These are phyloP conservation scores for Atlantisia rogersi DNA, from an alignment of 2,113 vertebrate genomes.

Conservation along the genomic window DNA sequence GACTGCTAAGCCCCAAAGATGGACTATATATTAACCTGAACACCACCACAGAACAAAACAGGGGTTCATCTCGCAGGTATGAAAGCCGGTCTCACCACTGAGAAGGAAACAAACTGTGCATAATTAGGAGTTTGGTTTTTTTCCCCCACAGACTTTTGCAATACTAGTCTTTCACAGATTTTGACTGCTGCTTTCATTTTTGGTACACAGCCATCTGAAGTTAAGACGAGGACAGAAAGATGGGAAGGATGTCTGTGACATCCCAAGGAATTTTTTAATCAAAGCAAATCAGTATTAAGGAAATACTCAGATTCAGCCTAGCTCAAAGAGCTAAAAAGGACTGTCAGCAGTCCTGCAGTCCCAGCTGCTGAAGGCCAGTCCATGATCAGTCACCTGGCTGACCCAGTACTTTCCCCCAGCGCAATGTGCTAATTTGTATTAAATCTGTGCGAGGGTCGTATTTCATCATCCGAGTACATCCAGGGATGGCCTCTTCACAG, in stretches of 20 bases:
- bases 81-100: background rate
- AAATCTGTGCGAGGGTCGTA: background rate
- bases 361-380: background rate
- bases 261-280: background rate
- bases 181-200: background rate
- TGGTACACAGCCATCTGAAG: background rate
- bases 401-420: background rate
- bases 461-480: background rate
- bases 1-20: background rate
- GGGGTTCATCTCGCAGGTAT: background rate
- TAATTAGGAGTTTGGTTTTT: background rate
- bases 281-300: background rate
- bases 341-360: background rate
- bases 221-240: background rate
- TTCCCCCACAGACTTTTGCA: background rate
- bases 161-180: background rate
- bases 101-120: background rate
- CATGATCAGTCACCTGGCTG: background rate
- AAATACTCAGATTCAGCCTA: background rate
- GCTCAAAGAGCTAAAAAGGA: background rate
- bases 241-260: background rate
- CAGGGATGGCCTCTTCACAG: fast-evolving
- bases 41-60: background rate
- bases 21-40: background rate
- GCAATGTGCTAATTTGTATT: background rate